Evolutionary conservation across 2,113 vertebrate genomes (phyloP).

Genomic region (Phylloscopus whistleri): DNA sequence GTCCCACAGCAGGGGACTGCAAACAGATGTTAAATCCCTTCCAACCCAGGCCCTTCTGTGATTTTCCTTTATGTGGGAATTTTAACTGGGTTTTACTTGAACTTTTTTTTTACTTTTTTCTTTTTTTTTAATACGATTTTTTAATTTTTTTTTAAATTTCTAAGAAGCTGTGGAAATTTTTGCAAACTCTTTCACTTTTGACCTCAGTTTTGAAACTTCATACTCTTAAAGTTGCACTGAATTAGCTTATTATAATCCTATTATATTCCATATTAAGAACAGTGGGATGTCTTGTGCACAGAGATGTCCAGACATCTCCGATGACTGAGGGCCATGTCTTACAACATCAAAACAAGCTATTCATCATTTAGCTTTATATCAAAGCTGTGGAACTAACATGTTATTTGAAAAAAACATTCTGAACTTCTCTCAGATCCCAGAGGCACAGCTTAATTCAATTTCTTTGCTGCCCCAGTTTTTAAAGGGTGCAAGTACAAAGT

Average conservation of each 20-base stretch:
- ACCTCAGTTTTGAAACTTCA: not conserved
- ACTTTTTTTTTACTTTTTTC: fast-evolving
- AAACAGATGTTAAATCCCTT: not conserved
- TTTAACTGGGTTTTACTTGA: not conserved
- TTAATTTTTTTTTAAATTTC: too few relatives aligned
- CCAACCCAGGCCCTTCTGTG: not conserved
- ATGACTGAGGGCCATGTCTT: not conserved
- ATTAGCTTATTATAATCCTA: not conserved
- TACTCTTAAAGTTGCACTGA: not conserved
- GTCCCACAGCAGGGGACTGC: not conserved
- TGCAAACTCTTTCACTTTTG: not conserved
- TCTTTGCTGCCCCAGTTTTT: slow-evolving; percentile 31
- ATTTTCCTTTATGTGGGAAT: not conserved
- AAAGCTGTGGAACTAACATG: slow-evolving; percentile 40
- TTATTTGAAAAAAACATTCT: slow-evolving; percentile 37
- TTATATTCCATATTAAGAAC: not conserved
- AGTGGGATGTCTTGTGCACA: not conserved
- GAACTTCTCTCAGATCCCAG: slow-evolving; percentile 37
- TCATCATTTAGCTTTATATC: slow-evolving; percentile 8
- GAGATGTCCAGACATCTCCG: not conserved
- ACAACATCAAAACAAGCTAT: slow-evolving; percentile 7
- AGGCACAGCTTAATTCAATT: slow-evolving; percentile 47
- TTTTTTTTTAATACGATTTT: not conserved
- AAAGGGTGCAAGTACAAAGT: slow-evolving; percentile 36
- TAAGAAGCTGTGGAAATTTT: not conserved